Base-by-base conservation (phyloP, 2,113 vertebrate genomes). In the Cercopithecus mona region DNA sequence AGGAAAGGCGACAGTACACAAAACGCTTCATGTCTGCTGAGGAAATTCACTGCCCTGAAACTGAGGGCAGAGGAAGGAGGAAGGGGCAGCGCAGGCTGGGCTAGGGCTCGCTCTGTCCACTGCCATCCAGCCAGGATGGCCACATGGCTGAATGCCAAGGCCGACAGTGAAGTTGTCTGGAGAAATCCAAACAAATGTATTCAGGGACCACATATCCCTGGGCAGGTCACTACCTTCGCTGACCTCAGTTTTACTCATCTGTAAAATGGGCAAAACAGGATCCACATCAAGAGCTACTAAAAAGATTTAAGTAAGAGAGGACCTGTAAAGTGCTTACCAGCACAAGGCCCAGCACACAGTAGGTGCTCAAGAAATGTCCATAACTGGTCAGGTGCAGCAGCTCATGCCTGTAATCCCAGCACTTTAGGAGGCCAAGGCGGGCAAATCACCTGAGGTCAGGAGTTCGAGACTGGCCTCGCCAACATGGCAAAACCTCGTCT, bases 51-150 rank as follows among this genome's bases (percentile, higher is more conserved):
- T 32, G 61, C 27, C 61, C 61, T 64, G 61, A 64, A 64, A 64
- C 61, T 64, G 61, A 64, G 3, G 5, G 61, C 76, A 16, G 43
- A 50, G 40, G 61, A 83, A 92, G 97, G 97, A 93, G 96, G 93
- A 97, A 96, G 88, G 20, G 70, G 91, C 27, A 1, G 30, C 35
- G 2, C 0, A 5, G 43, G 70, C 72, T 2, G 14, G n/a, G 72
- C 52, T 1, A 27, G 70, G 55, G n/a, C 45, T 23, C 5, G 2
- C 52, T 55, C 27, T 43, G 88, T n/a, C 88, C 91, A 2, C 43
- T 17, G 40, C 61, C 2, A 0, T 23, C 80, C 88, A 57, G 90
- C 57, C 52, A 45, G 1, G 35, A 6, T 1, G 68, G 50, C 50
- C 52, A 0, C 1, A 0, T 6, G 68, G 79, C 73, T 23, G 20